phyloP scores from a whole-genome alignment of 1,140 invertebrate species.

The Zaprionus davidi region DNA sequence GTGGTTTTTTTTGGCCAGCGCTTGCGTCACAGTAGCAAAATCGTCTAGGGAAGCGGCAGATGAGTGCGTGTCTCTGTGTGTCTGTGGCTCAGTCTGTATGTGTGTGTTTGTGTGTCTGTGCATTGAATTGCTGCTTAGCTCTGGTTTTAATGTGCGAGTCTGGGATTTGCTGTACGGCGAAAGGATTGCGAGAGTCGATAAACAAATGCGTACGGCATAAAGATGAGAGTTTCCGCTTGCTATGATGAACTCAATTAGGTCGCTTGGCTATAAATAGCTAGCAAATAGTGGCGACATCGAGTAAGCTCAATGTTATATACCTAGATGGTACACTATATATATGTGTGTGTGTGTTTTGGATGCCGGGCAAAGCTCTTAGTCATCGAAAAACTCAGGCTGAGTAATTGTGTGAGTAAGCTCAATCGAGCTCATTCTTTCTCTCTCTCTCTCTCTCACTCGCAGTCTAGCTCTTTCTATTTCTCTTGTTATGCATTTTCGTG shows the following conservation, averaged over 20 bases:
- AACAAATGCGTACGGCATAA: conserved; percentile 37
- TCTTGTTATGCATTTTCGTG: conserved; percentile 10
- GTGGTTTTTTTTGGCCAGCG: conserved; percentile 40
- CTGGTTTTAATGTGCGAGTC: conserved; percentile 46
- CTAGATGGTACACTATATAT: background rate
- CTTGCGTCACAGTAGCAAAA: conserved; percentile 67
- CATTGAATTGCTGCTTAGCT: conserved; percentile 34
- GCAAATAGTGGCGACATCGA: conserved; percentile 4
- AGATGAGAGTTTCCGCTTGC: conserved; percentile 18
- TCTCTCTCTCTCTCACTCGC: background rate
- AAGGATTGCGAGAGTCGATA: conserved; percentile 51
- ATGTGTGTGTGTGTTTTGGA: background rate
- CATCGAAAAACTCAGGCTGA: conserved; percentile 63
- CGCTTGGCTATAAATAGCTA: conserved; percentile 18
- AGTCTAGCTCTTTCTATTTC: background rate
- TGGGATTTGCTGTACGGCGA: conserved; percentile 32
- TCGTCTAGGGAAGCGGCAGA: conserved; percentile 50
- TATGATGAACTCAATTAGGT: conserved; percentile 47
- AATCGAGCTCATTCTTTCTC: background rate
- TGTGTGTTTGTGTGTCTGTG: conserved; percentile 13
- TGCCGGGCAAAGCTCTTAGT: conserved; percentile 59
- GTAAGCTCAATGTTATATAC: background rate
- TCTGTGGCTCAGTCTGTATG: background rate
- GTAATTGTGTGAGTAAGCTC: conserved; percentile 56
- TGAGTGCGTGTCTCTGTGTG: conserved; percentile 28